Evolutionary conservation across 2,888 invertebrate genomes (phyloP).

Genomic region (Tenthredo livida): DNA sequence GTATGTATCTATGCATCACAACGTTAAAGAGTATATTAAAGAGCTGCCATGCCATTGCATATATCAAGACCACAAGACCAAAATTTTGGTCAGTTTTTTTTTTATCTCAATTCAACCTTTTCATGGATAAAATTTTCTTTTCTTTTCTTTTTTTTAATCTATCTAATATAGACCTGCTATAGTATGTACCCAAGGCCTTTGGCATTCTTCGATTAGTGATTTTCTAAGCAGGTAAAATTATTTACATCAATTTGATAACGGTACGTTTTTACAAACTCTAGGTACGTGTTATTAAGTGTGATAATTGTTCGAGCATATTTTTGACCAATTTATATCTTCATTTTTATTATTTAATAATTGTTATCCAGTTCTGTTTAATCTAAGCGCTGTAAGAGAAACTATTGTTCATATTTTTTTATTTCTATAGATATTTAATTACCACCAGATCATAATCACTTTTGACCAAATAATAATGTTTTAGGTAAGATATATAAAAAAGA

Average conservation of each 20-base stretch:
- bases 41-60: conserved; percentile 26
- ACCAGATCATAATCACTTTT: neutral
- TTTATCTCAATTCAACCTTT: neutral
- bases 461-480: neutral
- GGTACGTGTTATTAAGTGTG: neutral
- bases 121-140: conserved; percentile 25
- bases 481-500: neutral
- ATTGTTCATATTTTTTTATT: neutral
- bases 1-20: conserved; percentile 39
- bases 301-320: neutral
- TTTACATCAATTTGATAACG: conserved; percentile 10
- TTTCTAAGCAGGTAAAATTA: neutral
- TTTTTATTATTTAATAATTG: neutral
- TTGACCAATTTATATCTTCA: neutral
- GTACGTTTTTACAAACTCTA: neutral
- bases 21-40: conserved; percentile 42
- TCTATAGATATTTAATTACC: neutral
- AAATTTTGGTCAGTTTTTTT: conserved; percentile 24
- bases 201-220: conserved; percentile 14
- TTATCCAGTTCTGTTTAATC: neutral
- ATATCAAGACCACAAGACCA: conserved; percentile 7
- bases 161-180: conserved; percentile 58
- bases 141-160: conserved; percentile 42
- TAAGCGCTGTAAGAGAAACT: neutral
- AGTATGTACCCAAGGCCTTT: conserved; percentile 44